Evolutionary conservation across 2,888 invertebrate genomes (phyloP), one percentile per base, ranked within the genome.

Genomic region (Meiosimyza platycephala): DNA sequence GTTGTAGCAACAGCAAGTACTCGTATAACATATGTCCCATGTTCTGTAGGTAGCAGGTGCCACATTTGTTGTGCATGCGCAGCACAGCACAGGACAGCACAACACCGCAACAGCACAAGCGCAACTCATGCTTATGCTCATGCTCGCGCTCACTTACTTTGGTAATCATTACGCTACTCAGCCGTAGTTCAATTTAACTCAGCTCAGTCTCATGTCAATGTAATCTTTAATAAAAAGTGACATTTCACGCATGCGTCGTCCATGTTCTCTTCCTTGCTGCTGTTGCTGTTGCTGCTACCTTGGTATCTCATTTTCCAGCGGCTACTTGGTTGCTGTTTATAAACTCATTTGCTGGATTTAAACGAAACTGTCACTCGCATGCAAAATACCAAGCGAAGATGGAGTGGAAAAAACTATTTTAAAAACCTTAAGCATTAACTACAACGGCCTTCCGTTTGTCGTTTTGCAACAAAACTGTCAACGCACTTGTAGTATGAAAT

Each of bases 171-270:
- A 40, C 40, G 9, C 40, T 40, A 9, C 40, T 59, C 59, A 47
- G 16, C 57, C 66, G 13, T 22, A 47, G 64, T 51, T 63, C 62
- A 33, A 40, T 18, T 63, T 47, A 15, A 48, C 57, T 7, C 55
- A 15, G 48, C 59, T 6, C 54, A 59, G 59, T 59, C 71, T 68
- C 71, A 75, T 71, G 75, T 72, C 73, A 78, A 75, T 76, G 76
- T 75, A 76, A 77, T 75, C 73, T 78, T 80, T 84, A 84, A 84
- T 84, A 82, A 83, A 83, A 84, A 82, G 84, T 84, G 84, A 84
- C 84, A 84, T 84, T 84, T 84, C 84, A 83, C 82, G 84, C 84
- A 84, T 80, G 84, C 78, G 77, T 69, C 59, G 57, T 67, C 18
- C 18, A 55, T 55, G 55, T 55, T 75, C 67, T 75, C 69, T 68